Percentiles rank a stretch among this genome's conserved stretches.
Evolutionary conservation across 2,797 vertebrate genomes (phyloP).

Genomic region (Enteromius fasciolatus): DNA sequence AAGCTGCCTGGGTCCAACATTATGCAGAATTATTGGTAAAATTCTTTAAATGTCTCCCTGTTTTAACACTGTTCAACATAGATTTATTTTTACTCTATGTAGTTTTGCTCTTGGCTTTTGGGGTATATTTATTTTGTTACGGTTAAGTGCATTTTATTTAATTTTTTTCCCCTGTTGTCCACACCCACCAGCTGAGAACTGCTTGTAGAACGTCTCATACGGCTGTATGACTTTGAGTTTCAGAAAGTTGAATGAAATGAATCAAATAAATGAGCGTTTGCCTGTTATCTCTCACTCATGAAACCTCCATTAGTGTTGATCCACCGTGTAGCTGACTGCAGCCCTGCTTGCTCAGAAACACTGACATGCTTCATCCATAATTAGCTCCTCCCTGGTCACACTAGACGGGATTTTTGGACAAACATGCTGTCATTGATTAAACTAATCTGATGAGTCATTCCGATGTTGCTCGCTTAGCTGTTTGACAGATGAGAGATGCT

Average conservation of each 20-base stretch:
- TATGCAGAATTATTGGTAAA: neutral
- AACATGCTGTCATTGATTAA: conserved; percentile 48
- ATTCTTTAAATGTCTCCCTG: neutral
- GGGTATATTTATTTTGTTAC: neutral
- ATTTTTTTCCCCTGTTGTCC: neutral
- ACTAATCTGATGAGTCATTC: conserved; percentile 38
- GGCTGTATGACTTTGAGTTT: neutral
- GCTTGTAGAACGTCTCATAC: neutral
- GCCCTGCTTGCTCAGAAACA: conserved; percentile 22
- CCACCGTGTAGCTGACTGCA: conserved; percentile 37
- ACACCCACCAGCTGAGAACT: neutral
- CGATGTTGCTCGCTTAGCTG: neutral
- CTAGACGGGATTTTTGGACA: conserved; percentile 48
- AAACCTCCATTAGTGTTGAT: conserved; percentile 26
- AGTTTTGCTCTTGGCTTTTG: neutral
- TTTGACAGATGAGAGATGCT: conserved; percentile 21
- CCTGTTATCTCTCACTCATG: conserved; percentile 30
- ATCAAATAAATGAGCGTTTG: conserved; percentile 24
- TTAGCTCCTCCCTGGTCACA: conserved; percentile 52
- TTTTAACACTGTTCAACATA: neutral
- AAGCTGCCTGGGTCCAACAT: neutral
- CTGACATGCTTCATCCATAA: conserved; percentile 55
- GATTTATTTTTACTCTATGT: neutral
- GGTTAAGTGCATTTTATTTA: neutral
- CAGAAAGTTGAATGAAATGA: conserved; percentile 13